Conservation (phyloP, 1,140 invertebrate species). For the Penaeus vannamei region DNA sequence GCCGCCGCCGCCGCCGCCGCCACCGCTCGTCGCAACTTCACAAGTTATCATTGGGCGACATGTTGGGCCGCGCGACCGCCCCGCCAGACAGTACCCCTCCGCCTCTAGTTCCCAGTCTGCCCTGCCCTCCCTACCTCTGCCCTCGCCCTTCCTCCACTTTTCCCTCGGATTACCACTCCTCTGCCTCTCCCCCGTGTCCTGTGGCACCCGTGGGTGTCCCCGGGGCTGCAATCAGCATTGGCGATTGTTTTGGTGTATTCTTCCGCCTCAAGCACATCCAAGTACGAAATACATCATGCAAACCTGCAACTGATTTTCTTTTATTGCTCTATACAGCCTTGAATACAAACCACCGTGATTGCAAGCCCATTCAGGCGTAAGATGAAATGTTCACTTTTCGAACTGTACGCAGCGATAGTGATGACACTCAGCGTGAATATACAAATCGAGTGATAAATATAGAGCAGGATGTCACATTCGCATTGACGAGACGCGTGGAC, state of each 20-base stretch:
- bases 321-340: not conserved
- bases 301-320: not conserved
- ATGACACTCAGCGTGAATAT: too few species aligned
- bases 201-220: too few species aligned
- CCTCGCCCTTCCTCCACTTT: not conserved
- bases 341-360: not conserved
- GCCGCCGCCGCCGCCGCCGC: not conserved
- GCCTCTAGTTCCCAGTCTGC: not conserved
- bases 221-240: not conserved
- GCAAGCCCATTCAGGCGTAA: not conserved
- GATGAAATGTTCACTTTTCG: too few species aligned
- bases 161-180: not conserved
- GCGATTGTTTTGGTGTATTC: conserved; percentile 25
- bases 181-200: not conserved
- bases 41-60: not conserved
- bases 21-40: not conserved
- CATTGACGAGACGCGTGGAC: too few species aligned
- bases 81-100: conserved; percentile 14
- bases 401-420: too few species aligned
- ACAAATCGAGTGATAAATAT: too few species aligned
- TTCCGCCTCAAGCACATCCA: not conserved
- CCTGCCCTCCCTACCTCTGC: not conserved
- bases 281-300: conserved; percentile 16
- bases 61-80: conserved; percentile 1
- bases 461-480: too few species aligned